Evolutionary conservation across 2,797 vertebrate species (phyloP).

Genomic region (Lagodon rhomboides): DNA sequence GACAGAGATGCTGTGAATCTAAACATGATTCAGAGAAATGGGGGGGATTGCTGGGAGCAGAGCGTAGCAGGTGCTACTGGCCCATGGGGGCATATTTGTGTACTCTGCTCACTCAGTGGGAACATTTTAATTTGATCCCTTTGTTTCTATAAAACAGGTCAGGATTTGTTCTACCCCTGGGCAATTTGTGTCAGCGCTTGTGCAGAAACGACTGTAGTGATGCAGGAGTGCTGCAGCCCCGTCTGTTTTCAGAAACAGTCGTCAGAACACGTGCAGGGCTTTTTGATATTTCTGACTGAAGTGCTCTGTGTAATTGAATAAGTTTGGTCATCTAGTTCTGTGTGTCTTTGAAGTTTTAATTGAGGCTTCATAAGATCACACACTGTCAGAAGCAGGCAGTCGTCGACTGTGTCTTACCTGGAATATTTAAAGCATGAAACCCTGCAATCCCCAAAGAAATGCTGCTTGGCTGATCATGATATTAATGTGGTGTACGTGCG

Average conservation of each 20-base stretch:
- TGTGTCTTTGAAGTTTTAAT: constrained; percentile 3
- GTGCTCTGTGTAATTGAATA: constrained; percentile 12
- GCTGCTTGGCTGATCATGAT: not conserved
- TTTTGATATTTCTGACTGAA: constrained; percentile 18
- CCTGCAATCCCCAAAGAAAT: not conserved
- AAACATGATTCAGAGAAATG: constrained; percentile 23
- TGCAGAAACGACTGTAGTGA: constrained; percentile 46
- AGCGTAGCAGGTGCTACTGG: constrained; percentile 72
- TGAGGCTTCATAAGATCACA: not conserved
- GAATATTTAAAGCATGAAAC: not conserved
- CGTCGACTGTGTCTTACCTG: not conserved
- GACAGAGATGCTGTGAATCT: constrained; percentile 37
- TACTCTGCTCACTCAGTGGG: constrained; percentile 79
- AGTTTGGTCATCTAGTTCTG: not conserved
- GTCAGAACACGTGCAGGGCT: constrained; percentile 25
- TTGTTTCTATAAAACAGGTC: constrained; percentile 82
- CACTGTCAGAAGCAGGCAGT: not conserved
- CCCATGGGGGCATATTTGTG: constrained; percentile 70
- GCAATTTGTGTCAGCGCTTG: constrained; percentile 60
- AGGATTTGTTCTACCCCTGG: constrained; percentile 72
- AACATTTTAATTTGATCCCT: constrained; percentile 84
- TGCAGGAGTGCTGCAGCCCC: constrained; percentile 20
- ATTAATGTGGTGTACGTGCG: not conserved
- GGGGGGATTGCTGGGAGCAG: constrained; percentile 23
- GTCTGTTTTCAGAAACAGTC: constrained; percentile 15